Evolutionary conservation across 2,888 invertebrate genomes (phyloP).

Genomic region (Listrodromus nycthemerus): DNA sequence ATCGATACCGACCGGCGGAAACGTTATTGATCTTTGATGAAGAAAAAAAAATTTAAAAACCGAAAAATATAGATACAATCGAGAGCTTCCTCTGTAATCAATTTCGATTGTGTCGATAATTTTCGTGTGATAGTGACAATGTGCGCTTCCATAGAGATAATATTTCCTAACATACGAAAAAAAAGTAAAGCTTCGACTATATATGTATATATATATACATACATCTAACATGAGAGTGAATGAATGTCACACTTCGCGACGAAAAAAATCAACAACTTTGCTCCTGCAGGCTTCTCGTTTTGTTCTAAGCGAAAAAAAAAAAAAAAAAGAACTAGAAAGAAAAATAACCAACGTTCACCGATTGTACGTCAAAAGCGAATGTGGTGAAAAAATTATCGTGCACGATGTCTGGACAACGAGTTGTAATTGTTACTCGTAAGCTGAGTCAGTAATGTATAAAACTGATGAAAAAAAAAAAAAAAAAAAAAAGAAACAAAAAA

Average conservation of each 20-base stretch:
- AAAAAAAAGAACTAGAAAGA: not conserved
- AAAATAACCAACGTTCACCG: conserved; percentile 35
- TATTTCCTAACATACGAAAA: conserved; percentile 51
- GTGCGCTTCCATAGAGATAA: conserved; percentile 65
- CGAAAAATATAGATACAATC: conserved; percentile 1
- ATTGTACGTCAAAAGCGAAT: conserved; percentile 51
- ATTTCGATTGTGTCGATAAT: conserved; percentile 36
- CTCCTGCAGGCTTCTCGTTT: conserved; percentile 50
- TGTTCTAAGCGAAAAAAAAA: conserved; percentile 29
- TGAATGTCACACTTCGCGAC: conserved; percentile 35
- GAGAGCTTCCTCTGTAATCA: not conserved
- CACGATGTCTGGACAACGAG: conserved; percentile 65
- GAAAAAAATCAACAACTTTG: conserved; percentile 12
- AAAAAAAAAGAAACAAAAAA: conserved; percentile 44
- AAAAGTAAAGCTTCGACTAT: conserved; percentile 58
- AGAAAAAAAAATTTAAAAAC: no score
- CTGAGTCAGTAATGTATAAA: conserved; percentile 65
- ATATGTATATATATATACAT: conserved; percentile 14
- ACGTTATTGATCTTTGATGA: conserved; percentile 8
- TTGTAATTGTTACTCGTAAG: conserved; percentile 64
- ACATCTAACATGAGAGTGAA: conserved; percentile 25
- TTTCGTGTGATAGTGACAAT: conserved; percentile 58
- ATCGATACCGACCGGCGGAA: conserved; percentile 12
- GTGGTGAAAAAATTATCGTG: conserved; percentile 40
- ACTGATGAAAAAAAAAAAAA: conserved; percentile 59